Percentiles rank a stretch among this genome's conserved stretches.
phyloP scores from a whole-genome alignment of 2,888 invertebrate genomes.

The Sepioteuthis lessoniana region DNA sequence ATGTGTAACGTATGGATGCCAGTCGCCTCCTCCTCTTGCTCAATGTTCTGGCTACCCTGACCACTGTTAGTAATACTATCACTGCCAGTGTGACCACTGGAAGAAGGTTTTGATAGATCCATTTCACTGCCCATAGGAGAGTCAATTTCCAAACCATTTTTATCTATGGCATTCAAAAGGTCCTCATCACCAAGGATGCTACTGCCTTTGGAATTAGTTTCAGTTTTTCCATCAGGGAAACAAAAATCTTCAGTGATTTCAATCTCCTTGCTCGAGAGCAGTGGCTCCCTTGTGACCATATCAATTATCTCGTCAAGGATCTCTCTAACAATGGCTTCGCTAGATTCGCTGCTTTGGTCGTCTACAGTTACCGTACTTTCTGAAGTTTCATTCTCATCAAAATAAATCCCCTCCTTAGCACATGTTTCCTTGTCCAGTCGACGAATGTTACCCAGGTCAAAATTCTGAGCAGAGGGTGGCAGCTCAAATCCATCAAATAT shows the following conservation, averaged over 20 bases:
- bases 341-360: constrained; percentile 49
- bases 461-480: constrained; percentile 58
- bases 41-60: background rate
- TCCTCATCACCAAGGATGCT: constrained; percentile 61
- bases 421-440: constrained; percentile 71
- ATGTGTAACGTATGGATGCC: constrained; percentile 85
- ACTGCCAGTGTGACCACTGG: background rate
- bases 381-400: constrained; percentile 64
- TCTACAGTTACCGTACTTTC: constrained; percentile 50
- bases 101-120: constrained; percentile 54
- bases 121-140: constrained; percentile 67
- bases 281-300: constrained; percentile 43
- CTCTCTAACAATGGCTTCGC: constrained; percentile 77
- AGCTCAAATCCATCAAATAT: constrained; percentile 70
- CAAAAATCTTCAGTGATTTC: constrained; percentile 39
- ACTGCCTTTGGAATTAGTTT: constrained; percentile 56
- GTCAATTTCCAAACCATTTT: constrained; percentile 61
- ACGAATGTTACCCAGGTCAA: constrained; percentile 62
- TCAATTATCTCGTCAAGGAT: constrained; percentile 75
- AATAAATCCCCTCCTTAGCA: constrained; percentile 72
- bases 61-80: constrained; percentile 41
- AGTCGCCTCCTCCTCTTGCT: constrained; percentile 62
- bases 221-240: constrained; percentile 50
- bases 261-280: constrained; percentile 39
- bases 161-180: constrained; percentile 63